Conservation (phyloP, 2,113 vertebrate genomes). For the Thalassarche chlororhynchos region DNA sequence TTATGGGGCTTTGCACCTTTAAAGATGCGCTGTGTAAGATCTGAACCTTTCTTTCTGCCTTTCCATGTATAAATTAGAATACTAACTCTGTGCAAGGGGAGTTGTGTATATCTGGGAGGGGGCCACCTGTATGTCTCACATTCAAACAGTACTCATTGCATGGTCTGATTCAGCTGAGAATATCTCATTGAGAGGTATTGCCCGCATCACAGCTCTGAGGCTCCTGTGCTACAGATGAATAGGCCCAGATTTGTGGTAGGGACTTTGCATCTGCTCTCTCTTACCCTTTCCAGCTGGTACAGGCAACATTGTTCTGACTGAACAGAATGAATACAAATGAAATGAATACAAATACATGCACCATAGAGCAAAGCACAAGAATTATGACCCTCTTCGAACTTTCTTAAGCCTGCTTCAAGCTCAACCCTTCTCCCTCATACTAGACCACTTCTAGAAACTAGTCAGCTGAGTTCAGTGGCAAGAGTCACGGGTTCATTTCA, state of each 20-base stretch:
- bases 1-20: background rate
- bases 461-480: rapidly evolving
- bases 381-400: rapidly evolving
- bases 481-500: background rate
- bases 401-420: background rate
- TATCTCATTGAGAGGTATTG: background rate
- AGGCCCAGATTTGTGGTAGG: background rate
- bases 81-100: background rate
- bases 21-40: background rate
- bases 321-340: background rate
- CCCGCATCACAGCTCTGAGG: background rate
- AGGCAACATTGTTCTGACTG: background rate
- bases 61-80: background rate
- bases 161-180: background rate
- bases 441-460: background rate
- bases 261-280: background rate
- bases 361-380: background rate
- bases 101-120: background rate
- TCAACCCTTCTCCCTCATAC: background rate
- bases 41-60: background rate
- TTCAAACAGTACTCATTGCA: background rate
- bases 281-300: background rate
- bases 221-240: background rate
- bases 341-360: background rate
- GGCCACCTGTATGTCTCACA: background rate